These are phyloP conservation scores for Pomatostomus ruficeps DNA, from an alignment of 2,113 vertebrate species.

Conservation along the genomic window DNA sequence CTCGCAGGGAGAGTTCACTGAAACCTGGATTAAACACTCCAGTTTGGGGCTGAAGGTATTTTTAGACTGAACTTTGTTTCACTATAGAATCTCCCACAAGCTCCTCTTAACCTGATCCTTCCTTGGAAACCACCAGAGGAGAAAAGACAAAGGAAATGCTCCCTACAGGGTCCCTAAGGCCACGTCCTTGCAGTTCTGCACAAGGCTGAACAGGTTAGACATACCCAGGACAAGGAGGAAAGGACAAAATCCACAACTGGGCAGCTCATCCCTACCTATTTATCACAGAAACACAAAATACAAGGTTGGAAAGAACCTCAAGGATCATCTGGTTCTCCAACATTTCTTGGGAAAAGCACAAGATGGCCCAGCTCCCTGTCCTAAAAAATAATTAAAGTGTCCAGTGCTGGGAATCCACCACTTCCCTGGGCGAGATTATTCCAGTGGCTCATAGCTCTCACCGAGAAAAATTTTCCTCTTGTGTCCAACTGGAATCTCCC, in stretches of 20 bases:
- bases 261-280: neutral
- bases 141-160: neutral
- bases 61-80: neutral
- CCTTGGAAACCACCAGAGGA: neutral
- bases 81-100: neutral
- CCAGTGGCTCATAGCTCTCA: neutral
- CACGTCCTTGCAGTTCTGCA: neutral
- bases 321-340: neutral
- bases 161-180: neutral
- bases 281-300: neutral
- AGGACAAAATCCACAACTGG: too few species aligned
- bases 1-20: neutral
- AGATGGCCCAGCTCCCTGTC: neutral
- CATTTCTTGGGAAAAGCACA: neutral
- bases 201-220: neutral
- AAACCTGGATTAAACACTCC: neutral
- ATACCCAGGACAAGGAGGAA: neutral
- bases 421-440: neutral
- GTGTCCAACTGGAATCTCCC: rapidly evolving
- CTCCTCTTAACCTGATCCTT: neutral
- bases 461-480: neutral
- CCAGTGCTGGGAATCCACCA: neutral
- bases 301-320: neutral
- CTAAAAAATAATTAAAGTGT: neutral
- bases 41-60: neutral